Base-by-base conservation (phyloP, 2,797 vertebrate species). In the Serranus cabrilla region DNA sequence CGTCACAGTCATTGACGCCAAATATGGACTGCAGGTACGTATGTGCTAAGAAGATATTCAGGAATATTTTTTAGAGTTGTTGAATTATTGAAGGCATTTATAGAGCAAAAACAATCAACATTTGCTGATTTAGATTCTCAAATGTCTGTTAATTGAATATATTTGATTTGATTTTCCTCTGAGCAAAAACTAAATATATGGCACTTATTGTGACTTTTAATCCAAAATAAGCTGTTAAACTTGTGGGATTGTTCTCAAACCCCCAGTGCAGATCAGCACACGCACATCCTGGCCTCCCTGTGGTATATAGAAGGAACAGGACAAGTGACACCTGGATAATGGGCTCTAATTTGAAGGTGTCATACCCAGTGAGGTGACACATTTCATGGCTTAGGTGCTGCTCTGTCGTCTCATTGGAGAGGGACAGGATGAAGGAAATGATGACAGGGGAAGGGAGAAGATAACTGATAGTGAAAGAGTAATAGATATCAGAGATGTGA, bases 1-100 rank as follows among this genome's bases (percentile, higher is more conserved):
- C 63, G 82, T 99, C 80, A 97, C 97, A 20, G 96, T 99, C 80
- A 96, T 99, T 69, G 98, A 99, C 72, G 97, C 97, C 77, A 99
- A 98, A 85, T 96, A 97, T 79, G 97, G 97, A 84, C 76, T 97
- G 69, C 94, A 97, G 94, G 98, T 99, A 95, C 91, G 91, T 88
- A 95, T 91, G 91, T 88, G 39, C 27, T 18, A 7, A 55, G 49
- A 21, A 27, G 46, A 72, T 8, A n/a, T 43, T 40, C 13, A 47
- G 21, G 20, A 56, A 16, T 21, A 3, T 23, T 51, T 11, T 34
- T 16, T 1, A 16, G 0, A 16, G 5, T 16, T 7, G 16, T 6
- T 14, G 42, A 43, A 43, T 31, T 31, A 31, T 31, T 31, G 27
- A 11, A 14, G 17, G 50, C 9, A 52, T 67, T 40, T 54, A 18